A percentile compares a stretch with the other conserved stretches of the same genome.
phyloP scores from a whole-genome alignment of 2,888 invertebrate genomes.

The Pachycephus smyrnensis region DNA sequence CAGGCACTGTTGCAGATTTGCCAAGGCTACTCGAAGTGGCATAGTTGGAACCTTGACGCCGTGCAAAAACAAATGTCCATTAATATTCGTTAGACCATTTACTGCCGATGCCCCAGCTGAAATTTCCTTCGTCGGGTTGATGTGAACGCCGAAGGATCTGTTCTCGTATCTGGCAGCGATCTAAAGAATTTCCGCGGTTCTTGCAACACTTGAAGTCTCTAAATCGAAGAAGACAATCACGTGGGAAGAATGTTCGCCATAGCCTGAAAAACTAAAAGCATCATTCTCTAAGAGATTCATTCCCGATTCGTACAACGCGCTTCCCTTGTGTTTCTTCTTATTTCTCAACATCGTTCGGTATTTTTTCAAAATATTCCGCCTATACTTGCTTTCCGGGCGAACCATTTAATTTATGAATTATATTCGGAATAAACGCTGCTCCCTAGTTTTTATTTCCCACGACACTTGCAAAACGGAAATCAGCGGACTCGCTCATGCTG shows the following conservation, averaged over 20 bases:
- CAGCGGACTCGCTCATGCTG: constrained; percentile 12
- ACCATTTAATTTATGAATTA: background rate
- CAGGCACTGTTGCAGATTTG: too few relatives aligned
- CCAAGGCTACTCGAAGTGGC: background rate
- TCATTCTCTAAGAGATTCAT: too few relatives aligned
- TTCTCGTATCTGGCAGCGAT: constrained; percentile 12
- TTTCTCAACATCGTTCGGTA: background rate
- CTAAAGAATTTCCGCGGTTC: constrained; percentile 14
- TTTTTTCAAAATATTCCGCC: background rate
- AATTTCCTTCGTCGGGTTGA: background rate
- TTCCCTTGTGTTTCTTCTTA: too few relatives aligned
- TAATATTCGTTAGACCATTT: background rate
- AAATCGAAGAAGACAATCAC: too few relatives aligned
- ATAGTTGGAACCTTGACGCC: background rate
- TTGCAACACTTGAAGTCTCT: constrained; percentile 5
- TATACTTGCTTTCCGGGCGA: background rate
- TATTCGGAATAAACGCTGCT: background rate
- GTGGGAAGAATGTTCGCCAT: too few relatives aligned
- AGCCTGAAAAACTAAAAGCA: too few relatives aligned
- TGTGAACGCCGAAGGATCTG: background rate
- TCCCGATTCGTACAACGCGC: too few relatives aligned
- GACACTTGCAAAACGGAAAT: background rate
- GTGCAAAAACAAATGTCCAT: constrained; percentile 5
- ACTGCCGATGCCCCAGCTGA: background rate
- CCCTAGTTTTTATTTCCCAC: background rate